Evolutionary conservation across 2,888 invertebrate genomes (phyloP).

Genomic region (Thalpophila matura): DNA sequence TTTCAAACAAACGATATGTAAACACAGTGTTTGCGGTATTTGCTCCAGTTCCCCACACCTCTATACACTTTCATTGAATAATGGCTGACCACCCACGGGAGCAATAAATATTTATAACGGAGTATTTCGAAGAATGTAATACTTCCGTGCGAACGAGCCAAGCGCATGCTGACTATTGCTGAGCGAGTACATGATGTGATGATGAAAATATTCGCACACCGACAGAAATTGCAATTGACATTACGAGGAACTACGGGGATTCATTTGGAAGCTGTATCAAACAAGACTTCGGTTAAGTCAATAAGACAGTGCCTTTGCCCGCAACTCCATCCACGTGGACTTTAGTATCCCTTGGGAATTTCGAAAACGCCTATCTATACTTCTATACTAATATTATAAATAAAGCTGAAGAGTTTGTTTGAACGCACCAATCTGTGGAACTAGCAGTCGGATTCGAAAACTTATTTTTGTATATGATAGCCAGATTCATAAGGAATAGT

Average conservation of each 20-base stretch:
- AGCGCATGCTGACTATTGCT: conserved; percentile 62
- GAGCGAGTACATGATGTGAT: conserved; percentile 49
- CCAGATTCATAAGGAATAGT: too few species aligned
- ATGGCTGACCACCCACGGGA: conserved; percentile 74
- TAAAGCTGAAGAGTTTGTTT: too few species aligned
- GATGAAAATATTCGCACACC: conserved; percentile 48
- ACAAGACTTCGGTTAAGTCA: background rate
- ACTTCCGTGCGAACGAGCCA: conserved; percentile 73
- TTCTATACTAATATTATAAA: too few species aligned
- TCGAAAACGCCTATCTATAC: too few species aligned
- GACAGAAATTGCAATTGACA: conserved; percentile 7
- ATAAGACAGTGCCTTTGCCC: background rate
- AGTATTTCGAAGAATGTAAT: conserved; percentile 72
- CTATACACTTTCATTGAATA: conserved; percentile 67
- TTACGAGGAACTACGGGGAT: background rate
- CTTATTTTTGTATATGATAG: too few species aligned
- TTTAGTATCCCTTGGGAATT: too few species aligned
- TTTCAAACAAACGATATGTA: conserved; percentile 50
- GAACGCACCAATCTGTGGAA: too few species aligned
- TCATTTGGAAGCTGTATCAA: background rate
- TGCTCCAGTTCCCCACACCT: conserved; percentile 65
- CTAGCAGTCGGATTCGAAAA: too few species aligned
- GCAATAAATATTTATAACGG: conserved; percentile 76
- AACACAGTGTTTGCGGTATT: conserved; percentile 59
- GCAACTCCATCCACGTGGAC: too few species aligned